Conservation (phyloP, 2,888 invertebrate genomes). For the Panzeria rudis region DNA sequence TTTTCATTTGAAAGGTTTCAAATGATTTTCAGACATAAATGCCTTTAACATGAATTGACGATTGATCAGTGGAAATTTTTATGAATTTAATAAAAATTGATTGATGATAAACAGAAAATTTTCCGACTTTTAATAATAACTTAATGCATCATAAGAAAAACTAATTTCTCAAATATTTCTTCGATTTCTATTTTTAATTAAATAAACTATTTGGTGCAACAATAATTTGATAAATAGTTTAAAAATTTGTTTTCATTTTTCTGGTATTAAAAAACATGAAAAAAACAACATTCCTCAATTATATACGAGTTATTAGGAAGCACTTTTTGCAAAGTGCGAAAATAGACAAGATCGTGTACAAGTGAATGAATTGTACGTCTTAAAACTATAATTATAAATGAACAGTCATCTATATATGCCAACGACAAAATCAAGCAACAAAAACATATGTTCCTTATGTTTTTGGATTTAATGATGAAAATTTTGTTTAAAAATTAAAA, state of each 20-base stretch:
- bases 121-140: background rate
- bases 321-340: slow-evolving; percentile 26
- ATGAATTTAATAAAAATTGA: slow-evolving; percentile 33
- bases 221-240: slow-evolving; percentile 26
- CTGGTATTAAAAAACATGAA: background rate
- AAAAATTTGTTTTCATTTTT: slow-evolving; percentile 7
- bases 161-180: background rate
- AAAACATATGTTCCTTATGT: slow-evolving; percentile 34
- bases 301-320: slow-evolving; percentile 1
- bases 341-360: background rate
- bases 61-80: slow-evolving; percentile 43
- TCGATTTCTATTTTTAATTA: background rate
- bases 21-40: background rate
- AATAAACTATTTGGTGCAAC: slow-evolving; percentile 27
- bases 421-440: background rate
- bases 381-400: slow-evolving; percentile 61
- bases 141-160: slow-evolving; percentile 1
- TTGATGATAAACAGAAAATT: slow-evolving; percentile 51
- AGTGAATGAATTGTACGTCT: background rate
- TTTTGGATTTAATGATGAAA: slow-evolving; percentile 47
- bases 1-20: background rate
- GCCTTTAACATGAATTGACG: slow-evolving; percentile 7
- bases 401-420: slow-evolving; percentile 55
- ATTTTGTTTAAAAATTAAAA: slow-evolving; percentile 42
- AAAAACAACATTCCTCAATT: slow-evolving; percentile 20